phyloP scores from a whole-genome alignment of 2,113 vertebrate genomes.

The Ifrita kowaldi region DNA sequence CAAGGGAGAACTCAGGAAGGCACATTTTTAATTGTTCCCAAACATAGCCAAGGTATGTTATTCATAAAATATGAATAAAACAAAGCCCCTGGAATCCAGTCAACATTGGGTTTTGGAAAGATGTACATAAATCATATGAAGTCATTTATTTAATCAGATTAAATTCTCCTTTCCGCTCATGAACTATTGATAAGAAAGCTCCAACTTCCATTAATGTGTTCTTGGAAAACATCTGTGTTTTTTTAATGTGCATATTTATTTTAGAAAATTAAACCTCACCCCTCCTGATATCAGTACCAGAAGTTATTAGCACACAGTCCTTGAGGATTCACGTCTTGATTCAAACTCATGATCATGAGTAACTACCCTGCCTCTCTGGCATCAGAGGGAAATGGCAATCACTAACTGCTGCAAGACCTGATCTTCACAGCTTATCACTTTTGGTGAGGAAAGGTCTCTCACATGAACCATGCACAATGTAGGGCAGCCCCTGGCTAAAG shows the following conservation, averaged over 20 bases:
- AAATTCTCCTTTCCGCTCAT: not conserved
- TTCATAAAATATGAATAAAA: not conserved
- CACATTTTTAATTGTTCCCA: not conserved
- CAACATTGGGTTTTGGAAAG: not conserved
- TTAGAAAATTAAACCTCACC: not conserved
- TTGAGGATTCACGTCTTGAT: not conserved
- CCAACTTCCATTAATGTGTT: not conserved
- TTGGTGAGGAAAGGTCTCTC: not conserved
- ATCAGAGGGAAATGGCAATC: not conserved
- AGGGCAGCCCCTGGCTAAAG: not conserved
- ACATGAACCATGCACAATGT: fast-evolving
- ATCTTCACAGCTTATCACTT: not conserved
- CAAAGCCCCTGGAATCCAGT: not conserved
- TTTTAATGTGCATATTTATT: not conserved
- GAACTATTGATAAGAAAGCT: not conserved
- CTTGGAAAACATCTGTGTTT: not conserved
- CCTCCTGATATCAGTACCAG: not conserved
- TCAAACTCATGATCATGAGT: not conserved
- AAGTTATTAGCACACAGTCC: not conserved
- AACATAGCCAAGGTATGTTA: fast-evolving
- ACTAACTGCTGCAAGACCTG: not conserved
- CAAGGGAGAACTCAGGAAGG: not conserved
- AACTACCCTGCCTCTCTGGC: not conserved
- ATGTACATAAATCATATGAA: not conserved
- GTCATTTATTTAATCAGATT: not conserved